Evolutionary conservation across 2,113 vertebrate species (phyloP).

Genomic region (Toxotes chatareus): DNA sequence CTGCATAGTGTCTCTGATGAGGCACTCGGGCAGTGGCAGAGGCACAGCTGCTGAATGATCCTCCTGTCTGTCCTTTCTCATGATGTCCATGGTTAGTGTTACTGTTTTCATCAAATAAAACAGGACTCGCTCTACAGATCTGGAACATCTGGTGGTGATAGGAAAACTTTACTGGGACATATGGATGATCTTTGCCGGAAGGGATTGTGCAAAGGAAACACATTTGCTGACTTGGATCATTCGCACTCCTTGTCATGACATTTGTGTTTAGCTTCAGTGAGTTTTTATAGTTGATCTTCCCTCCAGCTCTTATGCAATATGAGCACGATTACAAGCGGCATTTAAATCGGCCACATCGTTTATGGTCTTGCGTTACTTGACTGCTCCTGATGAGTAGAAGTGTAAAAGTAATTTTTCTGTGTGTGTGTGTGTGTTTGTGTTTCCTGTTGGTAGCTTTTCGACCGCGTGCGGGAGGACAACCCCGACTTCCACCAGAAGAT

Average conservation of each 20-base stretch:
- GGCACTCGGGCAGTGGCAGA: not conserved
- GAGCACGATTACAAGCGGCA: not conserved
- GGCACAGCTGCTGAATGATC: no score
- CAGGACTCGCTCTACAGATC: not conserved
- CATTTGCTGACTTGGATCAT: slow-evolving; percentile 9
- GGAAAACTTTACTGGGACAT: not conserved
- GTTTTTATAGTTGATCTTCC: not conserved
- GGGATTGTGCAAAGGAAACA: slow-evolving; percentile 18
- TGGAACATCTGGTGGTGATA: not conserved
- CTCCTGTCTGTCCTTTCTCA: no score
- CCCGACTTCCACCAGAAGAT: slow-evolving; percentile 94
- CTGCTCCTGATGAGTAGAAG: not conserved
- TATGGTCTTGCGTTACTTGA: not conserved
- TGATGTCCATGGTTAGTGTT: not conserved
- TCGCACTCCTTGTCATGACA: slow-evolving; percentile 24
- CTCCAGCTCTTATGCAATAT: not conserved
- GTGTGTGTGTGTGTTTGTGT: not conserved
- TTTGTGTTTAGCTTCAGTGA: slow-evolving; percentile 14
- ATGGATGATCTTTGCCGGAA: not conserved
- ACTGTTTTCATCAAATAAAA: not conserved
- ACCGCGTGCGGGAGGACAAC: slow-evolving; percentile 91
- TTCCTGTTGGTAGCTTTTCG: slow-evolving; percentile 88
- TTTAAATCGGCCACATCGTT: not conserved
- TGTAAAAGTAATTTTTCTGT: not conserved
- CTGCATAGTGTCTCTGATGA: not conserved